Percentiles rank a stretch among this genome's conserved stretches.
Conservation (phyloP, 1,140 invertebrate species). For the Coenobita brevimanus region DNA sequence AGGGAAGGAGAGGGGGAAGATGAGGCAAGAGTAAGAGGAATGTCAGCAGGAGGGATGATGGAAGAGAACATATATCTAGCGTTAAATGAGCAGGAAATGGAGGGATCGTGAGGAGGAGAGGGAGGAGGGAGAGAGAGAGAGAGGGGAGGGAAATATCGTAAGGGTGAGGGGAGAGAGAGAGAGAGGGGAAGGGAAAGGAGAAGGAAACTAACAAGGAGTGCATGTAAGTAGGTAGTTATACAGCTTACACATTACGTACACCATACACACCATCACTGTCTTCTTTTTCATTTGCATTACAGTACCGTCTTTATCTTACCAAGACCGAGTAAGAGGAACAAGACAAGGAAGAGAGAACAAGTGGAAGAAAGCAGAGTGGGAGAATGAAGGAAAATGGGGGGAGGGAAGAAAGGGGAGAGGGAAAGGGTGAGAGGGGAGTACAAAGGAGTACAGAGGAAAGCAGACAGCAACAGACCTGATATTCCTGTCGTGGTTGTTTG, state of each 20-base stretch:
- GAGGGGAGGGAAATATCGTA: not conserved
- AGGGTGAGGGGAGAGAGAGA: not conserved
- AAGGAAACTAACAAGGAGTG: not conserved
- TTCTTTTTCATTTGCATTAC: too few species aligned
- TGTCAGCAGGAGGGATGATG: not conserved
- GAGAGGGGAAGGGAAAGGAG: not conserved
- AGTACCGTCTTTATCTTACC: too few species aligned
- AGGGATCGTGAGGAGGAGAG: not conserved
- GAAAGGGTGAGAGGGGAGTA: too few species aligned
- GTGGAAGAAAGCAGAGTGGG: not conserved
- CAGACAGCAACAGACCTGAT: too few species aligned
- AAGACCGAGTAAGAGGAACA: not conserved
- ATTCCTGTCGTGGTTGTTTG: too few species aligned
- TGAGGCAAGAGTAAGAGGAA: not conserved
- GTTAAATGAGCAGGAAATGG: not conserved
- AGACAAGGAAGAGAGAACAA: not conserved
- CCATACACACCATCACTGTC: too few species aligned
- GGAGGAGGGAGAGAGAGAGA: not conserved
- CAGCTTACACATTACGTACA: too few species aligned
- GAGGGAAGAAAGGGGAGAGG: constrained; percentile 11
- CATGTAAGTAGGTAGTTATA: too few species aligned
- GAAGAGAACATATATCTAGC: not conserved
- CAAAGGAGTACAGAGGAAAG: too few species aligned
- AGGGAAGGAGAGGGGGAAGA: not conserved
- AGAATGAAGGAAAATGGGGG: not conserved